These are phyloP conservation scores for Aldrovandia affinis DNA, from an alignment of 2,797 vertebrate species.

Conservation along the genomic window DNA sequence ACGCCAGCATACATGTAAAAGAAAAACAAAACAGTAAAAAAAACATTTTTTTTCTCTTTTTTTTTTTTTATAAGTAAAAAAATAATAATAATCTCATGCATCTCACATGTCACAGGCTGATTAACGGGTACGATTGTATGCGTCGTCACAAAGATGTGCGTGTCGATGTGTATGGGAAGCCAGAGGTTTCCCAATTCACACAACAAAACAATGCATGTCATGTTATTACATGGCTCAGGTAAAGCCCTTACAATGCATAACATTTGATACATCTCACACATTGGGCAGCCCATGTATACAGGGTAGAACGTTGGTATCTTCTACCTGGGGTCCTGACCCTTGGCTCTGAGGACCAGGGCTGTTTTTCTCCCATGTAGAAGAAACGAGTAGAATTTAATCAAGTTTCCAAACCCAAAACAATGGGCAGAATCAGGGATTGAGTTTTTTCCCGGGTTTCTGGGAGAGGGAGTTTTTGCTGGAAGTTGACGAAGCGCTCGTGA, in stretches of 20 bases:
- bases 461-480: too few species aligned
- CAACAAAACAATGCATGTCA: background rate
- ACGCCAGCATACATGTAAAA: background rate
- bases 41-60: too few species aligned
- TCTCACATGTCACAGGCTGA: background rate
- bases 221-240: too few species aligned
- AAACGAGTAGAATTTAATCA: too few species aligned
- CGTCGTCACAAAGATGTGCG: background rate
- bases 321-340: background rate
- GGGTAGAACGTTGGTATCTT: background rate
- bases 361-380: too few species aligned
- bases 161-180: background rate
- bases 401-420: background rate
- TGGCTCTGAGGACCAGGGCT: too few species aligned
- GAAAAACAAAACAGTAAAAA: constrained; percentile 33
- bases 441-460: background rate
- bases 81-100: background rate
- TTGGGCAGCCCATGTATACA: background rate
- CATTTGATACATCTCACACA: background rate
- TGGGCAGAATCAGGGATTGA: background rate
- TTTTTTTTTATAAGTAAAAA: too few species aligned
- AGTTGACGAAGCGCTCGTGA: too few species aligned
- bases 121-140: background rate
- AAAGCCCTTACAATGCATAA: background rate
- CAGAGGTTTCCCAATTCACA: background rate